Evolutionary conservation across 2,888 invertebrate genomes (phyloP).

Genomic region (Cheilosia variabilis): DNA sequence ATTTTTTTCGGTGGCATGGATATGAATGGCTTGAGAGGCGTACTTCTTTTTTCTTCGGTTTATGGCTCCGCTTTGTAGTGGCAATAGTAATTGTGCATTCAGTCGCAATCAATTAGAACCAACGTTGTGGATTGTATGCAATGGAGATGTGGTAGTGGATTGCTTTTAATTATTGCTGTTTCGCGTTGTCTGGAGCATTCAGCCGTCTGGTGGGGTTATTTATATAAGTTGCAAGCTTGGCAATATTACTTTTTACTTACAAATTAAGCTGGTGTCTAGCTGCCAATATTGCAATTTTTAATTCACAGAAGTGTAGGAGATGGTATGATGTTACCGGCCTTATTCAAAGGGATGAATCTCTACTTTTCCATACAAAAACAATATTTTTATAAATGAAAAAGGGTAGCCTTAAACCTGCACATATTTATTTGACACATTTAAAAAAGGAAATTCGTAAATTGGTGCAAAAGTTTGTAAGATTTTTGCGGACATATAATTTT

Average conservation of each 20-base stretch:
- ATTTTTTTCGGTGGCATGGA: conserved; percentile 31
- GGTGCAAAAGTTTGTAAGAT: too few species aligned
- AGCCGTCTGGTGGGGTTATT: conserved; percentile 40
- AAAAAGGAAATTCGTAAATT: too few species aligned
- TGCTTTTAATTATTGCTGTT: conserved; percentile 7
- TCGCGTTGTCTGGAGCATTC: conserved; percentile 37
- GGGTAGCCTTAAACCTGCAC: too few species aligned
- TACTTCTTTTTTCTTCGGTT: conserved; percentile 9
- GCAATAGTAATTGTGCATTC: conserved; percentile 64
- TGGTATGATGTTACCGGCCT: too few species aligned
- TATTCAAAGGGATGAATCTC: too few species aligned
- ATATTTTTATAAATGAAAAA: too few species aligned
- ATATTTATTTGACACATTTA: too few species aligned
- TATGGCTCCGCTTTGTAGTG: conserved; percentile 33
- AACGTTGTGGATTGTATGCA: conserved; percentile 24
- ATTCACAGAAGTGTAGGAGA: too few species aligned
- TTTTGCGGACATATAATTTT: too few species aligned
- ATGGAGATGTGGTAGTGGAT: conserved; percentile 27
- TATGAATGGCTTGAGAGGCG: conserved; percentile 31
- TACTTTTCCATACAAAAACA: too few species aligned
- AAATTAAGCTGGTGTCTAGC: too few species aligned
- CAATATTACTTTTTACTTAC: neutral
- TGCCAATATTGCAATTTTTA: too few species aligned
- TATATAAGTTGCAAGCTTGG: neutral
- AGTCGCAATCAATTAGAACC: conserved; percentile 67